Evolutionary conservation across 2,797 vertebrate genomes (phyloP), one percentile per base, ranked within the genome.

Genomic region (Hozukius guyotensis): DNA sequence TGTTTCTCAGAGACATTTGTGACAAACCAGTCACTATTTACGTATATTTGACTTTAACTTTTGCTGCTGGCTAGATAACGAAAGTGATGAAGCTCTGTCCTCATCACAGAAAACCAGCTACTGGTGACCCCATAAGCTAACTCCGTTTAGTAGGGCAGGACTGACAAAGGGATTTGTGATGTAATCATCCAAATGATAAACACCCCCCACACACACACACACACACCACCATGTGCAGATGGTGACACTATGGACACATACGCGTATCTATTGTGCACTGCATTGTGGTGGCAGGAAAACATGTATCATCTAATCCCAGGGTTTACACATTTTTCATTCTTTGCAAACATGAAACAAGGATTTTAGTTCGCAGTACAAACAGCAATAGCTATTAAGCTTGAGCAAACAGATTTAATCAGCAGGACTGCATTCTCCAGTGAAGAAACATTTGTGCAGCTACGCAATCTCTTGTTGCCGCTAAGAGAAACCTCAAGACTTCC

Each of bases 101-200:
- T 75, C 14, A 18, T 72, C 22, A 29, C 60, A 76, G 31, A 55
- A 69, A 64, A 55, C 22, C 59, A 55, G 29, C 25, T 36, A 68
- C 65, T 80, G 60, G 20, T 81, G 38, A n/a, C 16, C 20, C 57
- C 4, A 34, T 20, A 67, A 77, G 20, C n/a, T 2, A 32, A 18
- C 32, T 71, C 38, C 27, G 57, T 80, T 78, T 77, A 75, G 16
- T 31, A 61, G 5, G 53, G 56, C 75, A 78, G 59, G 75, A 87
- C 6, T 72, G 73, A 70, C 81, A 85, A 77, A 73, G 31, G 82
- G 85, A 87, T 91, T 79, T 87, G 61, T 67, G 64, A 78, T 64
- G 66, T 61, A 88, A 73, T 87, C 68, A 82, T 61, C 71, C 56
- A 76, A 82, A 83, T 67, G 59, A 84, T 67, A 65, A 32, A 55